Base-by-base conservation (phyloP, 2,797 vertebrate genomes). In the Malurus splendens region DNA sequence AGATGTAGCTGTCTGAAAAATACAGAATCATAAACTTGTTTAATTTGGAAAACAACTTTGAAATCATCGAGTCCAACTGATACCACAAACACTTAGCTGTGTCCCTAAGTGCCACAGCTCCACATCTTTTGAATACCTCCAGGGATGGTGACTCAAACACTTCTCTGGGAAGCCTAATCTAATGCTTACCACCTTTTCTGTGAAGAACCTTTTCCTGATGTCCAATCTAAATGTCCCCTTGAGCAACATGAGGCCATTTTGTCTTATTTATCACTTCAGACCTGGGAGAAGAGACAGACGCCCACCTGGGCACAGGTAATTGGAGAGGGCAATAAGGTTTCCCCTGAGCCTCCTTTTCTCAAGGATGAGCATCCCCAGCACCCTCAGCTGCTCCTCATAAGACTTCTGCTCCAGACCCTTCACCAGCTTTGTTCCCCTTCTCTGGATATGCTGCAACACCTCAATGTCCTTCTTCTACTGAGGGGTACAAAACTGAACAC, bases 11-110 rank as follows among this genome's bases (percentile, higher is more conserved):
- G 36, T 45, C 39, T 48, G 25, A 9, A 48, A 89, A 60, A 83
- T 27, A 44, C 1, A 30, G 24, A 38, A 44, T 32, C 23, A 25
- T 33, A 22, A 20, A 25, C 32, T 44, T 22, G 0, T 38, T 42
- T 27, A 18, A 14, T n/a, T 66, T 77, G 24, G 18, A 54, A 71
- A 54, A 60, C 14, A 48, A 10, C n/a, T 66, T 65, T 59, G 32
- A 54, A 76, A 48, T 18, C 14, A 25, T 13, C 5, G 24, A 50
- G 4, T 30, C n/a, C 14, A 30, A 1, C 19, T 16, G 2, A 38
- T 18, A 38, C 33, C 16, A 47, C 8, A 36, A 36, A 36, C 23
- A 47, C 4, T 47, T 39, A 39, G 45, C 5, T 0, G 0, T 54
- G 16, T 47, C 20, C 9, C 33, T 27, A 24, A 71, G 23, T 33